These are phyloP conservation scores for Sphecodes monilicornis DNA, from an alignment of 2,888 invertebrate species.

Conservation along the genomic window DNA sequence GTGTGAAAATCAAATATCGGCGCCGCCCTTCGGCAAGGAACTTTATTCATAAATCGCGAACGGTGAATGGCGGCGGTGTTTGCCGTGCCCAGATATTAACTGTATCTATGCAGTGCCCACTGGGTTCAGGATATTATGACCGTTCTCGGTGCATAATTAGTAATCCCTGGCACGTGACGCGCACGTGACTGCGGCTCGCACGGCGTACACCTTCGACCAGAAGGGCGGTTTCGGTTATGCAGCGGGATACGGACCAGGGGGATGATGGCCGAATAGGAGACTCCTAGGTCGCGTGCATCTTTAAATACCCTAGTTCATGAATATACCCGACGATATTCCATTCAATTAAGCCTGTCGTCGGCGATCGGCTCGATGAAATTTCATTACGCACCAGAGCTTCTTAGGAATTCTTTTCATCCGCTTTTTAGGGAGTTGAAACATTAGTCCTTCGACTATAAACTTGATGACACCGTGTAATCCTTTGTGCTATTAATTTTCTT, in stretches of 20 bases:
- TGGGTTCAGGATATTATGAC: constrained; percentile 80
- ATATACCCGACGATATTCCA: constrained; percentile 61
- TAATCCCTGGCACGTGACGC: constrained; percentile 81
- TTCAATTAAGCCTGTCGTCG: constrained; percentile 58
- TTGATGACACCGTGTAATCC: too few relatives aligned
- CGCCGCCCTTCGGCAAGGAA: constrained; percentile 59
- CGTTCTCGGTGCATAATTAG: constrained; percentile 82
- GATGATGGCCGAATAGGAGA: constrained; percentile 41
- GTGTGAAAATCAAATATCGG: constrained; percentile 82
- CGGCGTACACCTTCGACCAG: constrained; percentile 66
- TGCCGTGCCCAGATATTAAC: constrained; percentile 81
- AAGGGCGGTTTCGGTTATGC: constrained; percentile 52
- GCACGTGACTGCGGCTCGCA: constrained; percentile 77
- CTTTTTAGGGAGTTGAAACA: background rate
- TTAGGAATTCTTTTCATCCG: constrained; percentile 1
- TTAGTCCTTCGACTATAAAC: background rate
- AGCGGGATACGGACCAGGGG: background rate
- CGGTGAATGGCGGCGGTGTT: constrained; percentile 77
- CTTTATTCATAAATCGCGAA: constrained; percentile 71
- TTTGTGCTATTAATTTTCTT: background rate
- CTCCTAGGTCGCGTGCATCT: constrained; percentile 59
- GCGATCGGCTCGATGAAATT: constrained; percentile 10
- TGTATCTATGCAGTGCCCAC: constrained; percentile 77
- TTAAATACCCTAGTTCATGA: constrained; percentile 67
- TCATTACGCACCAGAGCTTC: background rate